Percentiles rank a stretch among this genome's conserved stretches.
Conservation (phyloP, 2,888 invertebrate species). For the Hydraecia micacea region DNA sequence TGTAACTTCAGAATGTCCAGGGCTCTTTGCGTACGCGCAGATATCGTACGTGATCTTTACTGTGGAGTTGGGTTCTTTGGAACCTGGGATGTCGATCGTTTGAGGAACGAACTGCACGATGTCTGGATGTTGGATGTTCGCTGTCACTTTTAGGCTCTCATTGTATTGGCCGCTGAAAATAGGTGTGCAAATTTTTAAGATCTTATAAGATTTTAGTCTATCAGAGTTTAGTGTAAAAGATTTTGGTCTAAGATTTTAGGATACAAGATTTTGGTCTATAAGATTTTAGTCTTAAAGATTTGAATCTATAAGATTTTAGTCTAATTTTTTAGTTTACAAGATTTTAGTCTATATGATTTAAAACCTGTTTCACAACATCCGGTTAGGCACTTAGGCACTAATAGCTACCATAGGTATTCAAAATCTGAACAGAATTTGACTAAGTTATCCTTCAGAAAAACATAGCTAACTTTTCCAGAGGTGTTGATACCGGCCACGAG, state of each 20-base stretch:
- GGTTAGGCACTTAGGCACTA: background rate
- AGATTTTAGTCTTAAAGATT: background rate
- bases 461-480: background rate
- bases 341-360: background rate
- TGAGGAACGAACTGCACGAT: conserved; percentile 90
- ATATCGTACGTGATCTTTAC: conserved; percentile 87
- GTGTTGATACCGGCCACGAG: background rate
- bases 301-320: background rate
- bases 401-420: background rate
- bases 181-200: background rate
- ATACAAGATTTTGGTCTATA: background rate
- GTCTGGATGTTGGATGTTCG: conserved; percentile 92
- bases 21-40: conserved; percentile 90
- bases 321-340: background rate
- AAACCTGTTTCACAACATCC: background rate
- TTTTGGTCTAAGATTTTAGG: background rate
- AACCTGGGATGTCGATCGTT: conserved; percentile 82
- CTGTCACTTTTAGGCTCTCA: conserved; percentile 85
- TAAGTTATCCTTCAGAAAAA: background rate
- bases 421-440: background rate
- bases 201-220: background rate
- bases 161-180: conserved; percentile 84
- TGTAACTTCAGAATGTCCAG: conserved; percentile 92
- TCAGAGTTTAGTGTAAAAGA: background rate
- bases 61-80: conserved; percentile 75